phyloP scores from a whole-genome alignment of 2,797 vertebrate species.

The Natrix natrix region DNA sequence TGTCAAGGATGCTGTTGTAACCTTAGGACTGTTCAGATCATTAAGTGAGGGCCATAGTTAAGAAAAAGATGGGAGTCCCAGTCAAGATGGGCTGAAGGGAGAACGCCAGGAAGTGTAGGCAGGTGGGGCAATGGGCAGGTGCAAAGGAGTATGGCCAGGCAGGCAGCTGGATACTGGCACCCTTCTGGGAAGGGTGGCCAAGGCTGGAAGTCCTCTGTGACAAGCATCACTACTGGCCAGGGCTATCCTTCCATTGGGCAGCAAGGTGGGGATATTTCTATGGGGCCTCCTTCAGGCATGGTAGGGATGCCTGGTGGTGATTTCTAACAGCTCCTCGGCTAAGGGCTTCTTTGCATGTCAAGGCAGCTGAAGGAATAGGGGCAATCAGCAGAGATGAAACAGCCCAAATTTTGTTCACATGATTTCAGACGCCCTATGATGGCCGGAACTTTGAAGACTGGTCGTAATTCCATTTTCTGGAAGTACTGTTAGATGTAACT shows the following conservation, averaged over 20 bases:
- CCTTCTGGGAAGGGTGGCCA: background rate
- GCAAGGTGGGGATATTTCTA: background rate
- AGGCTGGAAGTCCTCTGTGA: background rate
- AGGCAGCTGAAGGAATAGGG: background rate
- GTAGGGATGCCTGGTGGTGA: background rate
- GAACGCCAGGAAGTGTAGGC: background rate
- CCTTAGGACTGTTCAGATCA: background rate
- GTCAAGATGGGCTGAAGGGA: background rate
- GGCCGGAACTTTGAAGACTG: background rate
- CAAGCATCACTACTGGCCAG: background rate
- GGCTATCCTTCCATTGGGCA: background rate
- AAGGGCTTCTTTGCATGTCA: background rate
- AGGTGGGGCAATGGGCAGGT: background rate
- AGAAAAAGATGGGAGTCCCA: background rate
- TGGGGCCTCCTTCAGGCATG: background rate
- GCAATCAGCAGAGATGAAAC: background rate
- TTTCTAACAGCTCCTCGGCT: background rate
- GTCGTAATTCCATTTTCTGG: background rate
- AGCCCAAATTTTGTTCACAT: background rate
- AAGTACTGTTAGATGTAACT: background rate
- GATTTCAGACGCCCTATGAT: background rate
- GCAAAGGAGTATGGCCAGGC: rapidly evolving
- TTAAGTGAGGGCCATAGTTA: background rate
- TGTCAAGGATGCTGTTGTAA: background rate
- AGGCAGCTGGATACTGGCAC: background rate